Evolutionary conservation across 2,113 vertebrate species (phyloP), one percentile per base, ranked within the genome.

Genomic region (Colossoma macropomum): DNA sequence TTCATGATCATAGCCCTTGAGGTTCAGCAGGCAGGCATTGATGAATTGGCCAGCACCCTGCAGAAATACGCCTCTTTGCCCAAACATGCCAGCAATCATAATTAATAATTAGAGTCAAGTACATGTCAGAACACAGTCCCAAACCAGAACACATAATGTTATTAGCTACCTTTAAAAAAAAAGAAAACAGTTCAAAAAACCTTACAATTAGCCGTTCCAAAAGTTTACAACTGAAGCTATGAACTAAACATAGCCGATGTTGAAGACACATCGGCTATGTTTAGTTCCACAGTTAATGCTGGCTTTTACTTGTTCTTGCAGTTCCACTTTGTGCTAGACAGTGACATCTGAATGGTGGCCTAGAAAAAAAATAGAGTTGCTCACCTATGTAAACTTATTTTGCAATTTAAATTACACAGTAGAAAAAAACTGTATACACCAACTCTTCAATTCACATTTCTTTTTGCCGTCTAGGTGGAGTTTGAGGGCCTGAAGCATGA

Each of bases 401-500:
- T 11, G 11, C 2, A 4, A 13, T 25, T 12, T 62, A n/a, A 23
- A 2, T 23, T 15, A 23, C 19, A 12, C 59, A 59, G 15, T 9
- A 5, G 50, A 52, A 52, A 19, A n/a, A 52, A 52, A 8, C 11
- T 2, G 17, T 52, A 50, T 7, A 50, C 3, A 38, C 3, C 34
- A 38, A 38, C 10, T 11, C n/a, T 41, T 41, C 38, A 4, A 5
- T 52, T 52, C 50, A 52, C 50, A 3, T 59, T 59, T 16, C 54
- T 23, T 3, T 59, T n/a, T 48, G 34, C 28, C 32, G 0, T 41
- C 17, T 81, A 99, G 98, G 98, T 99, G 88, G 98, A 99, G 88
- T 99, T 98, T 85, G 98, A 99, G 93, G 96, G 97, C 75, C 95
- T 99, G 62, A 99, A 99, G 85, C 97, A 99, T 81, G 98, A 99